These are phyloP conservation scores for Diaphora mendica DNA, from an alignment of 2,888 invertebrate species.

Conservation along the genomic window DNA sequence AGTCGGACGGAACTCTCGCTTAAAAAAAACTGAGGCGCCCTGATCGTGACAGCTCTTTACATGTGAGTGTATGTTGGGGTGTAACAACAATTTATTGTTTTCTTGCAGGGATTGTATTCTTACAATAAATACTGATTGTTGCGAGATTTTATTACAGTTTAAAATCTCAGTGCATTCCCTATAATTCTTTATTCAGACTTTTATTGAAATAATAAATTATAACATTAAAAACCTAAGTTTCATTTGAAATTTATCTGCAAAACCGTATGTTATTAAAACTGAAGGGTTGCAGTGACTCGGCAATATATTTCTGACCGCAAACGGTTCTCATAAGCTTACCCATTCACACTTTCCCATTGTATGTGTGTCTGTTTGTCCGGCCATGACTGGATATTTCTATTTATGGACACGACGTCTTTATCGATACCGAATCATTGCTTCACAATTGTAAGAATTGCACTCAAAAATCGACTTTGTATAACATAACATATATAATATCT, in stretches of 20 bases:
- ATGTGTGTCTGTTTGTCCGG: constrained; percentile 15
- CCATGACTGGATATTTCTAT: constrained; percentile 44
- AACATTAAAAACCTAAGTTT: background rate
- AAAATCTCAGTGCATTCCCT: background rate
- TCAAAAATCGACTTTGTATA: constrained; percentile 16
- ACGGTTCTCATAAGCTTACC: constrained; percentile 38
- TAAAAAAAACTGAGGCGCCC: too few species aligned
- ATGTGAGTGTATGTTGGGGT: background rate
- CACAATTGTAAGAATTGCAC: constrained; percentile 11
- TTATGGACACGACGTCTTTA: constrained; percentile 18
- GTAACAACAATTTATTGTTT: background rate
- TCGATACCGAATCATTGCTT: constrained; percentile 27
- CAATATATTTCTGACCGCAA: constrained; percentile 46
- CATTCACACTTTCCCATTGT: constrained; percentile 57
- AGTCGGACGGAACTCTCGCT: too few species aligned
- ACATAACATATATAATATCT: too few species aligned
- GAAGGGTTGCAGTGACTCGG: constrained; percentile 47
- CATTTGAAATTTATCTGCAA: constrained; percentile 47
- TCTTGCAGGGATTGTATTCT: too few species aligned
- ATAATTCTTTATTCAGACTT: too few species aligned
- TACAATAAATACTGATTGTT: too few species aligned
- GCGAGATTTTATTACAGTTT: background rate
- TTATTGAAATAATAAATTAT: background rate
- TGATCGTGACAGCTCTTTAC: background rate
- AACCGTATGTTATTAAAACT: constrained; percentile 29